Conservation (phyloP, 2,888 invertebrate species). For the Gymnosoma rotundatum region DNA sequence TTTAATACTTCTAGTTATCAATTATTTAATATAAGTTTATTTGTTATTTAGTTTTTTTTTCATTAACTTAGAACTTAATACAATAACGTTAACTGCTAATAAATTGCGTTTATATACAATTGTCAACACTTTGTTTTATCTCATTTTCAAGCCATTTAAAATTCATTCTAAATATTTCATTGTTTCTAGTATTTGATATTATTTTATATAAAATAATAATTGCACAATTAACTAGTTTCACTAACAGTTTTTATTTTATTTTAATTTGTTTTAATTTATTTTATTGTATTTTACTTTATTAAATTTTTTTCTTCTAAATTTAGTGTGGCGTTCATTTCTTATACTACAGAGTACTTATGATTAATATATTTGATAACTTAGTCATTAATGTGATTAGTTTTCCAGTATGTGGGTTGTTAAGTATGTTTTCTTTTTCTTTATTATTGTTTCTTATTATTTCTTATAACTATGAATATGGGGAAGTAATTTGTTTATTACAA, state of each 20-base stretch:
- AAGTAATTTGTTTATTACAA: slow-evolving; percentile 58
- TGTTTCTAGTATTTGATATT: slow-evolving; percentile 48
- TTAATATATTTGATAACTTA: slow-evolving; percentile 19
- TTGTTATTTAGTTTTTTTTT: slow-evolving; percentile 12
- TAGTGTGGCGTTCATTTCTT: not conserved
- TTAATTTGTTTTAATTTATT: slow-evolving; percentile 29
- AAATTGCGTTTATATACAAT: slow-evolving; percentile 65
- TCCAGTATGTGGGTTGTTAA: not conserved
- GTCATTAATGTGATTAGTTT: slow-evolving; percentile 16
- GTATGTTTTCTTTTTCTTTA: not conserved
- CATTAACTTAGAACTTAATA: slow-evolving; percentile 32
- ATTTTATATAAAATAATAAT: slow-evolving; percentile 60
- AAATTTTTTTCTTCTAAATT: not conserved
- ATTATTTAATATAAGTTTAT: slow-evolving; percentile 19
- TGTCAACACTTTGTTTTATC: slow-evolving; percentile 48
- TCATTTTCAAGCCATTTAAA: slow-evolving; percentile 49
- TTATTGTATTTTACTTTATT: too few relatives aligned
- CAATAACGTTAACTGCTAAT: slow-evolving; percentile 44
- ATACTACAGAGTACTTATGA: slow-evolving; percentile 26
- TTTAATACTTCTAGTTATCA: slow-evolving; percentile 52
- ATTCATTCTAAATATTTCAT: slow-evolving; percentile 49
- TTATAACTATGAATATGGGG: not conserved
- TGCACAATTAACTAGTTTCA: slow-evolving; percentile 67
- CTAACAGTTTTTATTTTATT: slow-evolving; percentile 68
- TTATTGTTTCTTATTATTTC: not conserved